phyloP scores from a whole-genome alignment of 2,888 invertebrate genomes.

The Eurois occulta region DNA sequence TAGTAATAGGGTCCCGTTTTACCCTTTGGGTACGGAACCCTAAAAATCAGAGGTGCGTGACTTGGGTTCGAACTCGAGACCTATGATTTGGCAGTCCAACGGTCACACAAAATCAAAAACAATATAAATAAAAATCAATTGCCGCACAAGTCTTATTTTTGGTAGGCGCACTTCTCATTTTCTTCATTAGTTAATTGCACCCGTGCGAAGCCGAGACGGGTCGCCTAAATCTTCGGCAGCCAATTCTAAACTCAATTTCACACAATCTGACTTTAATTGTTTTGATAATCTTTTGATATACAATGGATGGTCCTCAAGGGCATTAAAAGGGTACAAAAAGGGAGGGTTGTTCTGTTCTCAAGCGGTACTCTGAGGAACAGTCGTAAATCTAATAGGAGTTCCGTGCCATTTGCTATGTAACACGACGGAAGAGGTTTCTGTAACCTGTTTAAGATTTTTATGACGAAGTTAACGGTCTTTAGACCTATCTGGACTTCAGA shows the following conservation, averaged over 20 bases:
- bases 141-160: background rate
- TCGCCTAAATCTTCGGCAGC: background rate
- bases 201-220: background rate
- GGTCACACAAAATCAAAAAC: too few species aligned
- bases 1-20: too few species aligned
- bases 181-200: background rate
- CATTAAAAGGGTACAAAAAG: constrained; percentile 2
- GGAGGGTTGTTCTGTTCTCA: background rate
- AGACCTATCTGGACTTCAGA: background rate
- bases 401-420: background rate
- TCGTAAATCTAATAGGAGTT: constrained; percentile 16
- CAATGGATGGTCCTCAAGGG: background rate
- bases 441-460: background rate
- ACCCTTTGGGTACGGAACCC: too few species aligned
- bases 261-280: background rate
- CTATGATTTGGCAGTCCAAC: too few species aligned
- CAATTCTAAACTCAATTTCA: background rate
- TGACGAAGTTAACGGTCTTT: background rate
- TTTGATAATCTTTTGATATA: background rate
- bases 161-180: background rate
- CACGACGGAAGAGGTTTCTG: background rate
- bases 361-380: background rate
- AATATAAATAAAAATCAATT: background rate
- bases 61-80: too few species aligned
- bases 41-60: too few species aligned